Conservation (phyloP, 1,140 invertebrate species). For the Zaprionus africanus region DNA sequence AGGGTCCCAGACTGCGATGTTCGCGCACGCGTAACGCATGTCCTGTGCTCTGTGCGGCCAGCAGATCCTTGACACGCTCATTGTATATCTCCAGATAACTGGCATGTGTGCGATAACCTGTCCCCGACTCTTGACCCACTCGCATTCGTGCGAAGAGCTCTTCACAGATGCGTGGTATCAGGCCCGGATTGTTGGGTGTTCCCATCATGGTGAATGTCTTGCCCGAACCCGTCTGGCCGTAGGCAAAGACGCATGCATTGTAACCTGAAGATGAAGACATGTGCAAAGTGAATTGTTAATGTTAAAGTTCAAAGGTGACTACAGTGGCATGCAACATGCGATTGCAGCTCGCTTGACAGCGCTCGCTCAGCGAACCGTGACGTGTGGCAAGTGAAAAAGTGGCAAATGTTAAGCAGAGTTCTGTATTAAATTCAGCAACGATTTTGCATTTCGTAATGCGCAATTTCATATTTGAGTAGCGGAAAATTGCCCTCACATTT, state of each 20-base stretch:
- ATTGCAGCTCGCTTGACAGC: conserved; percentile 8
- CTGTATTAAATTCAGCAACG: not conserved
- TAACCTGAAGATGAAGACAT: conserved; percentile 87
- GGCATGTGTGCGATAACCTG: conserved; percentile 92
- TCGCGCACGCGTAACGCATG: conserved; percentile 94
- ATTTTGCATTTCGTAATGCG: not conserved
- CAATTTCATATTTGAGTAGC: not conserved
- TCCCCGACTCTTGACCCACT: conserved; percentile 91
- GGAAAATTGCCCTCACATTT: not conserved
- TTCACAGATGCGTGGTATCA: conserved; percentile 95
- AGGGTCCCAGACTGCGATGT: conserved; percentile 95
- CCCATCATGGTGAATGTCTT: conserved; percentile 99
- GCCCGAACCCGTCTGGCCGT: conserved; percentile 92
- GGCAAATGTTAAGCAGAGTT: not conserved
- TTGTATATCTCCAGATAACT: conserved; percentile 97
- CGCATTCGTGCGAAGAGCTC: conserved; percentile 90
- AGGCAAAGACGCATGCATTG: conserved; percentile 98
- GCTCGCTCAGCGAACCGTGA: not conserved
- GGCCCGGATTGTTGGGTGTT: conserved; percentile 90
- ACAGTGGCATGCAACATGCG: conserved; percentile 28
- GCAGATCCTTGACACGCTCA: conserved; percentile 94
- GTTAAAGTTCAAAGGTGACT: conserved; percentile 14
- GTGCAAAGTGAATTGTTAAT: conserved; percentile 11
- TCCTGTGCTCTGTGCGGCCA: conserved; percentile 88
- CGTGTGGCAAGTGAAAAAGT: not conserved